Percentiles rank a stretch among this genome's conserved stretches.
Evolutionary conservation across 2,113 vertebrate genomes (phyloP).

Genomic region (Neolamprologus toae): DNA sequence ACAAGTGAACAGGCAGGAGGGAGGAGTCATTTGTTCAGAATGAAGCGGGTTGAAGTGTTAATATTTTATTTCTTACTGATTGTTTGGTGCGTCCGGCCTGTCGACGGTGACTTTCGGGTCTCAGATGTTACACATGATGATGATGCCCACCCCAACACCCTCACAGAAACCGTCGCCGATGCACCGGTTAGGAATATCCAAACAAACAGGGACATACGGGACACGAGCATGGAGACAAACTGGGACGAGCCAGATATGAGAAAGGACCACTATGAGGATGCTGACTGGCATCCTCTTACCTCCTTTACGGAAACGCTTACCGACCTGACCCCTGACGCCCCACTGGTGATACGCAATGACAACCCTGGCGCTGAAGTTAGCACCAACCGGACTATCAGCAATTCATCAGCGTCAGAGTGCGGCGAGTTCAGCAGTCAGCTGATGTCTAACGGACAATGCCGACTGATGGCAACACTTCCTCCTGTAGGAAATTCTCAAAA

Average conservation of each 20-base stretch:
- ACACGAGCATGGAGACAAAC: background rate
- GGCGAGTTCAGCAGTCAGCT: conserved; percentile 39
- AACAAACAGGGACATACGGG: background rate
- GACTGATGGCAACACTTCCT: conserved; percentile 63
- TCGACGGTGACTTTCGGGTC: background rate
- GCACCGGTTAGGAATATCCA: background rate
- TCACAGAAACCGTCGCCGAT: background rate
- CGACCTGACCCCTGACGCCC: background rate
- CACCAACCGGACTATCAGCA: background rate
- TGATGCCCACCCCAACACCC: background rate
- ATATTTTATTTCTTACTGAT: background rate
- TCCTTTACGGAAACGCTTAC: background rate
- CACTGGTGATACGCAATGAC: background rate
- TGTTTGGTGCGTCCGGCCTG: background rate
- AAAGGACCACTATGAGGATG: conserved; percentile 25
- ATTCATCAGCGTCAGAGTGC: background rate
- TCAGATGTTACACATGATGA: background rate
- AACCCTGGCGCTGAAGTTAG: fast-evolving
- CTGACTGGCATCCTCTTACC: conserved; percentile 36
- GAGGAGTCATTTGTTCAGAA: background rate
- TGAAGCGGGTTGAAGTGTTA: background rate
- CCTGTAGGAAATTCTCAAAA: conserved; percentile 53
- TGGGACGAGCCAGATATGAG: background rate
- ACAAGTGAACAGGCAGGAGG: background rate
- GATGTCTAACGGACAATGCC: conserved; percentile 65